Evolutionary conservation across 2,797 vertebrate species (phyloP).

Genomic region (Microchirus variegatus): DNA sequence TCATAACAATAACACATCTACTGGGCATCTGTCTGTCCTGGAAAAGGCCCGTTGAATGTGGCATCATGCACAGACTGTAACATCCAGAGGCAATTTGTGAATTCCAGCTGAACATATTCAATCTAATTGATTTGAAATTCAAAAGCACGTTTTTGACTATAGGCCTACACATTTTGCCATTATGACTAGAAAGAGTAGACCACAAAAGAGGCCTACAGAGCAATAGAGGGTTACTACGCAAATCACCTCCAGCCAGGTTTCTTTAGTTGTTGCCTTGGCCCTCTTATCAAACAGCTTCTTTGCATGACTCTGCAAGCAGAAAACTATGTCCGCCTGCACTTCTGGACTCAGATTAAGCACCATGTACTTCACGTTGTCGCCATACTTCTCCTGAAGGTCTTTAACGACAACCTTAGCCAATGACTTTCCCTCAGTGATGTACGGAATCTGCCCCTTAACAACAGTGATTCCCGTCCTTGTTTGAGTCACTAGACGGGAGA

Average conservation of each 20-base stretch:
- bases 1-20: too few species aligned
- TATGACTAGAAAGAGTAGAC: background rate
- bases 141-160: too few species aligned
- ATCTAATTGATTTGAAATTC: too few species aligned
- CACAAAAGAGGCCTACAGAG: background rate
- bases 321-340: too few species aligned
- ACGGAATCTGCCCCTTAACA: background rate
- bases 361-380: background rate
- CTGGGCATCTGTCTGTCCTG: too few species aligned
- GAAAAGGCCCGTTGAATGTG: too few species aligned
- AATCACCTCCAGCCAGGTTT: background rate
- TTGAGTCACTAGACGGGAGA: background rate
- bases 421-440: background rate
- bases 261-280: too few species aligned
- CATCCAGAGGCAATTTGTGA: too few species aligned
- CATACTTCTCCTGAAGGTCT: background rate
- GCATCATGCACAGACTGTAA: too few species aligned
- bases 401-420: background rate
- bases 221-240: background rate
- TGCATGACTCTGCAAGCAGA: background rate
- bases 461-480: background rate
- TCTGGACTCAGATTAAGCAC: background rate
- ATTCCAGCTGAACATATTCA: too few species aligned
- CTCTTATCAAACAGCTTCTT: background rate
- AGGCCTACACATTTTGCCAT: too few species aligned